Conservation (phyloP, 2,888 invertebrate species). For the Odontocerum albicorne region DNA sequence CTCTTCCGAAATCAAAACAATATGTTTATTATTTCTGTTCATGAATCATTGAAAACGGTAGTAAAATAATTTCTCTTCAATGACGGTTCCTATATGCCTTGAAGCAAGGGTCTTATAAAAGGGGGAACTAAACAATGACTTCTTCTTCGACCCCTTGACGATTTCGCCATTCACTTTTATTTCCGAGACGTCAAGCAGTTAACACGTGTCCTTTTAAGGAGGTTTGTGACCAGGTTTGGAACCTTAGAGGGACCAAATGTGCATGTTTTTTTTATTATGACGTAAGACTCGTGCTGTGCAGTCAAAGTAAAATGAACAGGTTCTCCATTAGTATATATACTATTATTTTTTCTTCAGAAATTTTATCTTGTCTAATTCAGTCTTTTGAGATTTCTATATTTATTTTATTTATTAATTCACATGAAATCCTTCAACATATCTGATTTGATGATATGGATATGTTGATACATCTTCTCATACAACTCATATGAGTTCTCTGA, state of each 20-base stretch:
- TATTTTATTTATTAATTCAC: too few species aligned
- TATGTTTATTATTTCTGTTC: background rate
- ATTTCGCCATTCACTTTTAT: conserved; percentile 20
- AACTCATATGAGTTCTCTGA: too few species aligned
- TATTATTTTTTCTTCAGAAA: too few species aligned
- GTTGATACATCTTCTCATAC: too few species aligned
- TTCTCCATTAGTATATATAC: too few species aligned
- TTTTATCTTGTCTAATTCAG: too few species aligned
- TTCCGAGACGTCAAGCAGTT: conserved; percentile 32
- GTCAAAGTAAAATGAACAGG: too few species aligned
- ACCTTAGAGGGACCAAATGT: conserved; percentile 1
- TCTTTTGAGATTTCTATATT: too few species aligned
- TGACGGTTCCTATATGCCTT: background rate
- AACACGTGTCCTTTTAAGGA: conserved; percentile 31
- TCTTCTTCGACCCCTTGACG: conserved; percentile 15
- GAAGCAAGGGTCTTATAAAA: conserved; percentile 2
- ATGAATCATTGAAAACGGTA: background rate
- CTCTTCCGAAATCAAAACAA: background rate
- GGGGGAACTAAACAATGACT: conserved; percentile 20
- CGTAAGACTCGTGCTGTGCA: too few species aligned
- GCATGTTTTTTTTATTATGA: background rate
- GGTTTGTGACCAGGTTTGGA: conserved; percentile 12
- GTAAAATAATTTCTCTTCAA: background rate
- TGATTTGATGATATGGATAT: too few species aligned
- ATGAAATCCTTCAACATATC: too few species aligned